Evolutionary conservation across 1,140 invertebrate species (phyloP), one percentile per base, ranked within the genome.

Genomic region (Drosophila fuyamai): DNA sequence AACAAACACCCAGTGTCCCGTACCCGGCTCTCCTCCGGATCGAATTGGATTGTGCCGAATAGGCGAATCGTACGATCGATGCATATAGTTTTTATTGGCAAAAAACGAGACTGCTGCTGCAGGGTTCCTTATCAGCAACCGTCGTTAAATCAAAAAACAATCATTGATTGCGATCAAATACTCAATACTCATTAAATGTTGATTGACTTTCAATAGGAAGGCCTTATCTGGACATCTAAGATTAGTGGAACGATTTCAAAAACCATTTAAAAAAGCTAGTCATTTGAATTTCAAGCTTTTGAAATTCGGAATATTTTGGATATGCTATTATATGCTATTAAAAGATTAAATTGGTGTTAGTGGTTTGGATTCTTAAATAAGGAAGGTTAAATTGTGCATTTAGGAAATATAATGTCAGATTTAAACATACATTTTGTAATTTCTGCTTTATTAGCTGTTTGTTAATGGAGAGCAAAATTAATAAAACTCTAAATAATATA

Each of bases 71-170:
- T 71, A 58, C 44, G 68, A 71, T 48, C 43, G 29, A 14, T 70
- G 51, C 65, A 71, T 56, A 47, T 13, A 71, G 46, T 29, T n/a
- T n/a, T 57, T 18, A 71, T 57, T 41, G 29, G 29, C 8, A 23
- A 43, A 36, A 36, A 47, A 71, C 58, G 68, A 50, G 68, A 72
- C 68, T 72, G 62, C 65, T 43, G 35, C 18, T 57, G 67, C 67
- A 56, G 51, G 29, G 6, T 6, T n/a, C 8, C 65, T 71, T 72
- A 72, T 72, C 68, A 70, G 32, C 51, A 50, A 71, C 16, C 50
- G 36, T 71, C 51, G 46, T 68, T 29, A 57, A 70, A 48, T 48
- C 50, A 40, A 55, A 27, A 23, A 23, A 48, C 14, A 13, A 23
- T 41, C 9, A 47, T 38, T 16, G 35, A 60, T 35, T 50, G 59